phyloP scores from a whole-genome alignment of 2,888 invertebrate genomes.

The Cantharis lateralis region DNA sequence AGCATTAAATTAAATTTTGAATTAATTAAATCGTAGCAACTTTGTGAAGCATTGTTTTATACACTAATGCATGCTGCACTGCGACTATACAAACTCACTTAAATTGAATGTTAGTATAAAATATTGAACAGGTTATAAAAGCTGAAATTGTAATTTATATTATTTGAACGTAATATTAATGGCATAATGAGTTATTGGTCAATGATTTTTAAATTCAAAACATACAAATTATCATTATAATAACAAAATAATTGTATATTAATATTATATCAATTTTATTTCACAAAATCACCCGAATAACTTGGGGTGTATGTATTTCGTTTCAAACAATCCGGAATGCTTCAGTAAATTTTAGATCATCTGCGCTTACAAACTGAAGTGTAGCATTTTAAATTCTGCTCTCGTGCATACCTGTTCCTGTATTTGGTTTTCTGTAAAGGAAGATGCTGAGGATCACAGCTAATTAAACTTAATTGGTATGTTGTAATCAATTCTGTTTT shows the following conservation, averaged over 20 bases:
- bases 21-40: constrained; percentile 16
- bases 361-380: too few species aligned
- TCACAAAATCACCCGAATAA: not conserved
- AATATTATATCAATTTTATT: not conserved
- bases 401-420: too few species aligned
- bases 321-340: too few species aligned
- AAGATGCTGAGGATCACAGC: too few species aligned
- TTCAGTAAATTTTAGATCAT: too few species aligned
- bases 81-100: constrained; percentile 1
- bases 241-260: not conserved
- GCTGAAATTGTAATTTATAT: not conserved
- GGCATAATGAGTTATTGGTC: too few species aligned
- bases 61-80: not conserved
- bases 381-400: too few species aligned
- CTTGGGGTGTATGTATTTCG: too few species aligned
- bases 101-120: not conserved
- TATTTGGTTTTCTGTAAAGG: too few species aligned
- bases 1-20: constrained; percentile 24
- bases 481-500: too few species aligned
- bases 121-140: not conserved
- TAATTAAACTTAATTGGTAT: too few species aligned
- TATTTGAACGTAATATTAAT: too few species aligned
- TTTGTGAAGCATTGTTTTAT: not conserved
- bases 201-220: not conserved
- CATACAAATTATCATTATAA: not conserved